Base-by-base conservation (phyloP, 2,888 invertebrate species). In the Rapana venosa region DNA sequence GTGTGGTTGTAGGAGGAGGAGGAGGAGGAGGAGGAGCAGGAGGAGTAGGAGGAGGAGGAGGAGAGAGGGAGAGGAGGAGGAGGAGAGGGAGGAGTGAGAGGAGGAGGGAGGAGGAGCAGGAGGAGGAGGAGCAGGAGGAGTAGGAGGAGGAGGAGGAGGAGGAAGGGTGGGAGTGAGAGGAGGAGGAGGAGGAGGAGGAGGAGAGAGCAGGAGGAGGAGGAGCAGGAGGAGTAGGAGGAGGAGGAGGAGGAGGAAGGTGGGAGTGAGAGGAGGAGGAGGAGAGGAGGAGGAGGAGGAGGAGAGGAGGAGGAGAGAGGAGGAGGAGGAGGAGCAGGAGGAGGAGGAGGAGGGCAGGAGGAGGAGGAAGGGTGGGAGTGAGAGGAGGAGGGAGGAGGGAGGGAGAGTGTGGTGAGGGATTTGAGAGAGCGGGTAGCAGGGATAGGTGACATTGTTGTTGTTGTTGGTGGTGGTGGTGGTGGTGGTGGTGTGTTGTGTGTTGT, bases 111-210 rank as follows among this genome's bases (percentile, higher is more conserved):
- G 17, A 20, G 0, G 81, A 36, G 36, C 35, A 20, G 17, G 36
- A 36, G 79, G 17, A 20, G 36, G n/a, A n/a, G n/a, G n/a, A n/a
- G n/a, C n/a, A n/a, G n/a, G n/a, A n/a, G n/a, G n/a, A n/a, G n/a
- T n/a, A 20, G 5, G 79, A 17, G 36, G 22, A 17, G 56, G 58
- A 79, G n/a, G n/a, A n/a, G n/a, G n/a, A n/a, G 26, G 77, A 13
- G 77, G 4, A n/a, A 26, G n/a, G 26, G 77, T 77, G 77, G 17
- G 30, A 77, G 77, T 1, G 84, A 77, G 88, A 86, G 66, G 20
- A 30, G 87, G 83, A 56, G 74, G 32, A 58, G 47, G 81, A 47
- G 66, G 90, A 77, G 4, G 87, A 15, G 32, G 32, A n/a, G 87
- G 77, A 1, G 13, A 13, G 1, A 11, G 30, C 17, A 70, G 17